Evolutionary conservation across 2,797 vertebrate genomes (phyloP), one percentile per base, ranked within the genome.

Genomic region (Petrocephalus schoutedeni): DNA sequence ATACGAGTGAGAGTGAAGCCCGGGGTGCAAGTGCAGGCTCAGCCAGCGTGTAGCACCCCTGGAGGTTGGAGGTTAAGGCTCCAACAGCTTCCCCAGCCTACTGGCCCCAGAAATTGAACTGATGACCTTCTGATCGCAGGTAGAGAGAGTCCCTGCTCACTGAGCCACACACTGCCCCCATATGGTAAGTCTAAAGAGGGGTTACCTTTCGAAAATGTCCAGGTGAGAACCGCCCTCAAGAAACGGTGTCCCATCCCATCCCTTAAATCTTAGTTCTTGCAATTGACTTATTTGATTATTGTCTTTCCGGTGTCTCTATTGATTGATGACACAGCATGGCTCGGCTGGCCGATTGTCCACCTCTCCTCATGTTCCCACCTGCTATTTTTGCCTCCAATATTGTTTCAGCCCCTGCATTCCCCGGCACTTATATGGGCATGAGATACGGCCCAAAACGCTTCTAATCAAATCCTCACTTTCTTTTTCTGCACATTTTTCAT

Each of bases 401-500:
- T 80, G 16, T 80, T 41, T 21, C 74, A 45, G 36, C 41, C 41
- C 32, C 74, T 80, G 41, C 74, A 80, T 80, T 49, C 45, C 41
- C 74, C 41, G 9, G 36, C 41, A 49, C 74, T 80, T 49, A 49
- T 9, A 84, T 16, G 45, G 51, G 82, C 82, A 57, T 21, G 51
- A 85, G 28, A 56, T 32, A 85, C 1, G 28, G 83, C 83, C 83
- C 53, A 85, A 54, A 56, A 85, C 53, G 16, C 83, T 56, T 57
- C 83, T 85, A 57, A 85, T 85, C 83, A 54, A 56, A 85, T 85
- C 51, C 19, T 57, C 49, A 56, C 82, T 85, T 85, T 54, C 23
- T 85, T 57, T 56, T 57, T 85, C 83, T 45, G 74, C 74, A 80
- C 83, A 85, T 85, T 85, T 85, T 85, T 85, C 83, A 85, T 85